Base-by-base conservation (phyloP, 2,888 invertebrate genomes). In the Drosophila percnosoma region DNA sequence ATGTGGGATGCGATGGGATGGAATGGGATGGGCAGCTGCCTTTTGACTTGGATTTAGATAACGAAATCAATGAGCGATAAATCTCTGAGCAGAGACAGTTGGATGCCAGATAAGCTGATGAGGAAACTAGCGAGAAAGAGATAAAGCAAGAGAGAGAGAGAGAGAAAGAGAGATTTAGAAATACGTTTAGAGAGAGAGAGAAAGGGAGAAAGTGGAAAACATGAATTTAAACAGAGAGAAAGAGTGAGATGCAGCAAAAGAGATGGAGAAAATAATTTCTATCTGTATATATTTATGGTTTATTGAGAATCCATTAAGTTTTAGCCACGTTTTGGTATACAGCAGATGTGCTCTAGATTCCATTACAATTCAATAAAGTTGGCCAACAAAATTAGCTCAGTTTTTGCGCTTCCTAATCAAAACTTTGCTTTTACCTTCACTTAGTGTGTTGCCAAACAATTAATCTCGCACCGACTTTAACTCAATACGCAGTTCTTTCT, bases 61-160 rank as follows among this genome's bases (percentile, higher is more conserved):
- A 48, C 40, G 31, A 58, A 75, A 69, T 78, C 75, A 72, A 55
- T 78, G 49, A 52, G 31, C 63, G 34, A 58, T 54, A 75, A 75
- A 65, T 67, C 48, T 49, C 24, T 7, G 45, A 45, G 54, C 7
- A 52, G 29, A 60, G 29, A 68, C 59, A 63, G 51, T 40, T 29
- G 36, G 31, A 48, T 51, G 54, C 15, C 21, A 34, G 27, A 52
- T 33, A 66, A 57, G 36, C 66, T 34, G 66, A 31, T 51, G 18
- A 4, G 27, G 27, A 31, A 65, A 42, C 11, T 6, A 49, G 6
- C 5, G 21, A 33, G 18, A 38, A 21, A 29, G 15, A 15, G 0
- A 10, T 0, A 48, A 0, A 13, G 13, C 4, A 15, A n/a, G 4
- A 21, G 15, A 24, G 21, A 2, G 13, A 21, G 4, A 52, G 33